Evolutionary conservation across 2,797 vertebrate species (phyloP).

Genomic region (Hapalemur alaotrensis): DNA sequence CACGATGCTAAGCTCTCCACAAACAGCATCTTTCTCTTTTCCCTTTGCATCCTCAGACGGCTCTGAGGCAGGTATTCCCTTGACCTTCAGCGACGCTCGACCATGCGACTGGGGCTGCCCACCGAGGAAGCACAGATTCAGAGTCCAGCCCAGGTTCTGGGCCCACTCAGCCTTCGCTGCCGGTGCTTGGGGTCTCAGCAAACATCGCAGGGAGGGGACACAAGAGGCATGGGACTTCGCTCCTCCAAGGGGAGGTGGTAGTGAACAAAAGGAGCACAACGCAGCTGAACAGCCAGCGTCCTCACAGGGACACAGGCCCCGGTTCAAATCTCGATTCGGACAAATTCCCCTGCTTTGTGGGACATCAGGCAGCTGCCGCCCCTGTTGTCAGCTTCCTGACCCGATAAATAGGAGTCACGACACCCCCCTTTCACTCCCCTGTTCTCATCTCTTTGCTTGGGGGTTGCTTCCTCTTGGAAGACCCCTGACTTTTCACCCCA

Average conservation of each 20-base stretch:
- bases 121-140: too few relatives aligned
- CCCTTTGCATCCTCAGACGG: not conserved
- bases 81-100: not conserved
- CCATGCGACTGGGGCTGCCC: not conserved
- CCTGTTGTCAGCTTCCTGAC: not conserved
- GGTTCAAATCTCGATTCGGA: not conserved
- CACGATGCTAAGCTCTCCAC: not conserved
- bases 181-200: not conserved
- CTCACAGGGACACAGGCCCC: not conserved
- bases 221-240: fast-evolving
- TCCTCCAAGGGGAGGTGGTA: not conserved
- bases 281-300: not conserved
- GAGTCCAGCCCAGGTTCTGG: too few relatives aligned
- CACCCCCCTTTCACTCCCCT: too few relatives aligned
- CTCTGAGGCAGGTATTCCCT: not conserved
- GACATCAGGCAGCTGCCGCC: not conserved
- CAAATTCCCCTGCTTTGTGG: not conserved
- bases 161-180: fast-evolving
- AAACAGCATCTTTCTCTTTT: not conserved
- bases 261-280: not conserved
- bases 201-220: not conserved
- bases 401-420: not conserved
- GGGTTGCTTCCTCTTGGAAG: not conserved
- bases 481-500: not conserved
- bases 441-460: not conserved